phyloP scores from a whole-genome alignment of 2,888 invertebrate genomes.

The Sarcophaga subvicina region DNA sequence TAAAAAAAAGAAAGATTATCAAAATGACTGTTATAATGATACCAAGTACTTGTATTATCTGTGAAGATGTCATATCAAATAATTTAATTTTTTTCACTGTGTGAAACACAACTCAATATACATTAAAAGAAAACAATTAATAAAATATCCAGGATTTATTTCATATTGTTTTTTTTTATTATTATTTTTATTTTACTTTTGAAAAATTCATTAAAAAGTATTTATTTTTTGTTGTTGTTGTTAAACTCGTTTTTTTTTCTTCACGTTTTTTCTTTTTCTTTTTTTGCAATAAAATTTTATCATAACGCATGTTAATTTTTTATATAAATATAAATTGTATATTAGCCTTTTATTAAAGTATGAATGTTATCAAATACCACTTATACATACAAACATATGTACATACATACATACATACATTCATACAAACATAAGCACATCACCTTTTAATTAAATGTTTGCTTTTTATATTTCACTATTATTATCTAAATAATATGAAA shows the following conservation, averaged over 20 bases:
- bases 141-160: constrained; percentile 11
- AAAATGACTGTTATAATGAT: constrained; percentile 49
- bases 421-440: constrained; percentile 12
- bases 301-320: constrained; percentile 58
- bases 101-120: constrained; percentile 59
- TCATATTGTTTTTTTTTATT: not conserved
- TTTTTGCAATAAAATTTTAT: constrained; percentile 31
- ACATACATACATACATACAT: constrained; percentile 24
- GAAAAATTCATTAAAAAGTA: not conserved
- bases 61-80: constrained; percentile 35
- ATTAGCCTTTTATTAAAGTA: constrained; percentile 38
- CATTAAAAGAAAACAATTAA: not conserved
- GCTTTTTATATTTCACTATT: not conserved
- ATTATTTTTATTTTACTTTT: not conserved
- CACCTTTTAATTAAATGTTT: constrained; percentile 26
- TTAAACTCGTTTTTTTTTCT: constrained; percentile 10
- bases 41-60: constrained; percentile 52
- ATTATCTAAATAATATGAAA: not conserved
- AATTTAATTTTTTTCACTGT: constrained; percentile 60
- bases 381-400: not conserved
- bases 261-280: not conserved
- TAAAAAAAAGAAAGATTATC: constrained; percentile 5
- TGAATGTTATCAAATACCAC: constrained; percentile 40
- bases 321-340: constrained; percentile 46
- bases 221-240: not conserved